A percentile compares a stretch with the other conserved stretches of the same genome.
Evolutionary conservation across 2,113 vertebrate genomes (phyloP).

Genomic region (Potamarius usumacintae): DNA sequence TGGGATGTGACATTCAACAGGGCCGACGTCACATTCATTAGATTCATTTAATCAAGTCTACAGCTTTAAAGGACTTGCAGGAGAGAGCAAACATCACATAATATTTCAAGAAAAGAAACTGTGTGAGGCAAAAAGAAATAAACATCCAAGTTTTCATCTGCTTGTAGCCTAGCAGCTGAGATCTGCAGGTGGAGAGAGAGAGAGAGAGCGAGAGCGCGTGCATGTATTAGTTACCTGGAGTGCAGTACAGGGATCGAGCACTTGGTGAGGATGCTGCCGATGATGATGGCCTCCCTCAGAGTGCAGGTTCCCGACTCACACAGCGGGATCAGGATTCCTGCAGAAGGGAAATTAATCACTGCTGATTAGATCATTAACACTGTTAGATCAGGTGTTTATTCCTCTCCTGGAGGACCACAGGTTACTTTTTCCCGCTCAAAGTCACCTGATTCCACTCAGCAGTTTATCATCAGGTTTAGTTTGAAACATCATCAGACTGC

Average conservation of each 20-base stretch:
- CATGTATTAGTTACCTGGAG: conserved; percentile 79
- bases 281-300: conserved; percentile 91
- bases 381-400: not conserved
- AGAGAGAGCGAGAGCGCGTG: not conserved
- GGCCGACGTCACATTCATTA: not conserved
- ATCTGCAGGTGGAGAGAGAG: not conserved
- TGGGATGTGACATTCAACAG: too few relatives aligned
- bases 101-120: too few relatives aligned
- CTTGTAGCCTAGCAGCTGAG: not conserved
- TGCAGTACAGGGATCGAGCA: conserved; percentile 96
- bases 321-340: conserved; percentile 93
- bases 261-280: conserved; percentile 92
- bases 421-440: not conserved
- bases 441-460: not conserved
- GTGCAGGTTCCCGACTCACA: conserved; percentile 95
- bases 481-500: not conserved
- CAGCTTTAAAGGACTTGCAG: not conserved
- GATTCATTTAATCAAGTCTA: not conserved
- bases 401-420: not conserved
- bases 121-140: too few relatives aligned
- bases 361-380: too few relatives aligned
- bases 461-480: not conserved
- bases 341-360: not conserved
- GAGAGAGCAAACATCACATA: not conserved
- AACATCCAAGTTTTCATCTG: not conserved